A percentile compares a stretch with the other conserved stretches of the same genome.
Conservation (phyloP, 2,113 vertebrate genomes). For the Notechis scutatus region DNA sequence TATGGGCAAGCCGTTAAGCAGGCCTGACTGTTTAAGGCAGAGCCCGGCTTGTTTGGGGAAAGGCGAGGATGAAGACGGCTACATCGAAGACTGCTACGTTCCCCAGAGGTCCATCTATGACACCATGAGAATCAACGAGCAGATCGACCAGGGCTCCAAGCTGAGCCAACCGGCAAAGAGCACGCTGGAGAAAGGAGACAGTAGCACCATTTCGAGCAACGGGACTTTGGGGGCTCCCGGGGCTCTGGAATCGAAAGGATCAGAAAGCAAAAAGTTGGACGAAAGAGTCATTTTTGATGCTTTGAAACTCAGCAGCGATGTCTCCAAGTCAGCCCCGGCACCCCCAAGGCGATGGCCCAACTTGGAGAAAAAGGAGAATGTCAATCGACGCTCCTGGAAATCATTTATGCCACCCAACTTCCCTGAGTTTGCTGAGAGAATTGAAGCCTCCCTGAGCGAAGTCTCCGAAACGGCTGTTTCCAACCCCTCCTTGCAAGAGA, state of each 20-base stretch:
- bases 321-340: slow-evolving; percentile 76
- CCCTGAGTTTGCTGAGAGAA: slow-evolving; percentile 90
- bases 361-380: slow-evolving; percentile 85
- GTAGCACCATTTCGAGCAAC: slow-evolving; percentile 93
- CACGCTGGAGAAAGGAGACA: slow-evolving; percentile 83
- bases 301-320: slow-evolving; percentile 89
- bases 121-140: slow-evolving; percentile 98
- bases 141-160: slow-evolving; percentile 96
- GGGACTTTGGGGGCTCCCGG: slow-evolving; percentile 84
- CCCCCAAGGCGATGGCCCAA: slow-evolving; percentile 84
- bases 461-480: slow-evolving; percentile 74
- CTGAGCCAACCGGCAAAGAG: slow-evolving; percentile 90
- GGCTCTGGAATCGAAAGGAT: slow-evolving; percentile 77
- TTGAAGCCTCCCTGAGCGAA: slow-evolving; percentile 83
- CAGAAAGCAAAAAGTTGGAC: slow-evolving; percentile 81
- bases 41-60: slow-evolving; percentile 94
- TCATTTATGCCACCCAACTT: slow-evolving; percentile 94
- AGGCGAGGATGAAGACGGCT: slow-evolving; percentile 94
- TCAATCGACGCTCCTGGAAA: slow-evolving; percentile 95
- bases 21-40: slow-evolving; percentile 95
- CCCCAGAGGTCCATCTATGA: slow-evolving; percentile 98
- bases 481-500: slow-evolving; percentile 78
- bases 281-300: slow-evolving; percentile 97
- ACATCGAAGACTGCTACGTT: slow-evolving; percentile 98
- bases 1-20: slow-evolving; percentile 98